These are phyloP conservation scores for Poeciliopsis presidionis DNA, from an alignment of 2,797 vertebrate genomes.

Conservation along the genomic window DNA sequence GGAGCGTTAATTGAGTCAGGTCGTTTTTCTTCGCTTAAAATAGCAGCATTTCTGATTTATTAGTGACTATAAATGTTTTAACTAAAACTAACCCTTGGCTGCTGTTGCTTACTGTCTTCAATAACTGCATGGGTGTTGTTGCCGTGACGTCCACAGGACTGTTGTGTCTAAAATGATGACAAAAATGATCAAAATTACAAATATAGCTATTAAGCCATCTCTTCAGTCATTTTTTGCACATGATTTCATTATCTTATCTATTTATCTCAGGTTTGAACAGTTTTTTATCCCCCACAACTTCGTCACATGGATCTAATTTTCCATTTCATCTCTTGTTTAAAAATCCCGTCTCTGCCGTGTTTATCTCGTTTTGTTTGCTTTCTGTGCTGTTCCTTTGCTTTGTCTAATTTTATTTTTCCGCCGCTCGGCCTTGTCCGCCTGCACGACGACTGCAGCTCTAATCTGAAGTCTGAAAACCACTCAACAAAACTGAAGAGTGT, in stretches of 20 bases:
- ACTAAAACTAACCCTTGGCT: neutral
- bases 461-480: neutral
- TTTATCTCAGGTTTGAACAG: neutral
- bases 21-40: neutral
- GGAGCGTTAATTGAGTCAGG: neutral
- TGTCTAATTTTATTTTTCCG: neutral
- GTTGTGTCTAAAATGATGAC: neutral
- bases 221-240: neutral
- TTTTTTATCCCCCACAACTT: neutral
- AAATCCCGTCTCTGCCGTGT: neutral
- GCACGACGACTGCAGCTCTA: neutral
- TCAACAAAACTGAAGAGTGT: neutral
- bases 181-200: neutral
- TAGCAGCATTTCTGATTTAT: neutral
- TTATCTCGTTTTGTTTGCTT: neutral
- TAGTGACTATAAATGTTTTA: neutral
- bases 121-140: neutral
- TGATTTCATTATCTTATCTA: neutral
- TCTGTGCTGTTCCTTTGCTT: neutral
- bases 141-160: neutral
- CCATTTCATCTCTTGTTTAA: neutral
- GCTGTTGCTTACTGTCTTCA: neutral
- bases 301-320: neutral
- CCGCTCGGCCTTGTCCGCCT: neutral
- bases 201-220: neutral